These are phyloP conservation scores for Cairina moschata DNA, from an alignment of 2,113 vertebrate genomes.

Conservation along the genomic window DNA sequence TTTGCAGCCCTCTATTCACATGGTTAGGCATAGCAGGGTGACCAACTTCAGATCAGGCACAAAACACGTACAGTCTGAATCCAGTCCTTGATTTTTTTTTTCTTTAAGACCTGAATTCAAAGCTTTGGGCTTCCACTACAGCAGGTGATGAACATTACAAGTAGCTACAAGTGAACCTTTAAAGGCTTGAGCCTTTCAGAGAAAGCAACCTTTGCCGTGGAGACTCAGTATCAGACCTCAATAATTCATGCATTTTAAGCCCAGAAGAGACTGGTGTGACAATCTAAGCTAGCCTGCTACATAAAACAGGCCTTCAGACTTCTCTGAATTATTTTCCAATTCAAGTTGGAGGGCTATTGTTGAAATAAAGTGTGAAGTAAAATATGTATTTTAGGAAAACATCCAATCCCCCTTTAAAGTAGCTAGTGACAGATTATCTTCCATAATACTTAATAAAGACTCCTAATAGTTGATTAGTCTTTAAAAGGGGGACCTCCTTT, in stretches of 20 bases:
- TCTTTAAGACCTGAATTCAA: background rate
- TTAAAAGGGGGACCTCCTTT: background rate
- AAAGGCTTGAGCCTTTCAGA: background rate
- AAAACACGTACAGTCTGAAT: background rate
- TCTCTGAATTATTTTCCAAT: conserved; percentile 14
- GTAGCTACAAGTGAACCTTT: conserved; percentile 22
- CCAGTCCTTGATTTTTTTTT: background rate
- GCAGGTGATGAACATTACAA: conserved; percentile 19
- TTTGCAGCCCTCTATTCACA: background rate
- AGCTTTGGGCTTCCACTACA: background rate
- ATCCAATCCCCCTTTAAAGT: background rate
- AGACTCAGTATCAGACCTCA: background rate
- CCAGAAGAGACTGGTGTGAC: background rate
- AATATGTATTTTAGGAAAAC: background rate
- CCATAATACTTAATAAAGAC: background rate
- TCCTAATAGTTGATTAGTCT: background rate
- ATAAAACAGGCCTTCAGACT: background rate
- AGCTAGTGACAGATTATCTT: background rate
- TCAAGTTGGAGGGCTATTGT: background rate
- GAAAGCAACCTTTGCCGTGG: background rate
- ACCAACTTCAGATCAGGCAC: background rate
- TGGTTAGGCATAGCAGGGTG: background rate
- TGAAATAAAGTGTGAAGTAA: conserved; percentile 12
- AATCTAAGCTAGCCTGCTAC: background rate
- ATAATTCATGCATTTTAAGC: conserved; percentile 45